Evolutionary conservation across 1,140 invertebrate genomes (phyloP).

Genomic region (Palaemon carinicauda): DNA sequence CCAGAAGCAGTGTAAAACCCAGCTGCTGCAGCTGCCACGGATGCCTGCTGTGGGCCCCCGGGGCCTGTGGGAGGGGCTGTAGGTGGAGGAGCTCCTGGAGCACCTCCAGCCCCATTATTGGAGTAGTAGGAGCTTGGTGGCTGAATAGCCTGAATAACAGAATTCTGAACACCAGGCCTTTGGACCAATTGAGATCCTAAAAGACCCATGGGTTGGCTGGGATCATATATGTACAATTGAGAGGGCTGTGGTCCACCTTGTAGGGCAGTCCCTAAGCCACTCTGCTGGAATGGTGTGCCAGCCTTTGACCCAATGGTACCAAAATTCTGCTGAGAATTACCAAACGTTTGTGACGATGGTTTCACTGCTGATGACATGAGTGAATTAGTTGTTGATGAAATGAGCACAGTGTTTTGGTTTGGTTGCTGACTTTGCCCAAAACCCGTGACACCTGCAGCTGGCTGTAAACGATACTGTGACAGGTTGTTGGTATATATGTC

Average conservation of each 20-base stretch:
- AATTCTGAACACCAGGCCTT: constrained; percentile 64
- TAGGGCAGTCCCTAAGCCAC: constrained; percentile 58
- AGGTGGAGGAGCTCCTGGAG: constrained; percentile 52
- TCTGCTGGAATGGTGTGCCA: constrained; percentile 63
- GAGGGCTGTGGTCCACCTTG: constrained; percentile 67
- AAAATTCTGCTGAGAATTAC: constrained; percentile 73
- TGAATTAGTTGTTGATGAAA: constrained; percentile 86
- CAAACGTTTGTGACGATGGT: constrained; percentile 70
- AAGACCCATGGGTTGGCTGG: constrained; percentile 62
- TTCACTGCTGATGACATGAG: constrained; percentile 90
- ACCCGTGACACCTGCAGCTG: constrained; percentile 67
- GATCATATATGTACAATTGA: constrained; percentile 68
- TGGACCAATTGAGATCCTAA: constrained; percentile 72
- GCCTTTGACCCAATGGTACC: constrained; percentile 80
- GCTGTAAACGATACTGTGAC: constrained; percentile 75
- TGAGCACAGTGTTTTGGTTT: constrained; percentile 87
- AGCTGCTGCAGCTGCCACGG: neutral
- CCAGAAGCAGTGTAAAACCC: constrained; percentile 67
- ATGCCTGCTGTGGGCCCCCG: constrained; percentile 65
- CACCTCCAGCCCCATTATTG: constrained; percentile 58
- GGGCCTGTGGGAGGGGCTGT: constrained; percentile 48
- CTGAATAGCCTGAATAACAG: constrained; percentile 67
- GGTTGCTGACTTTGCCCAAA: constrained; percentile 81
- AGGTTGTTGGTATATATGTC: constrained; percentile 83
- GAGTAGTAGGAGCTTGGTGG: constrained; percentile 71